Evolutionary conservation across 2,113 vertebrate species (phyloP), one percentile per base, ranked within the genome.

Genomic region (Brevimyrus niger): DNA sequence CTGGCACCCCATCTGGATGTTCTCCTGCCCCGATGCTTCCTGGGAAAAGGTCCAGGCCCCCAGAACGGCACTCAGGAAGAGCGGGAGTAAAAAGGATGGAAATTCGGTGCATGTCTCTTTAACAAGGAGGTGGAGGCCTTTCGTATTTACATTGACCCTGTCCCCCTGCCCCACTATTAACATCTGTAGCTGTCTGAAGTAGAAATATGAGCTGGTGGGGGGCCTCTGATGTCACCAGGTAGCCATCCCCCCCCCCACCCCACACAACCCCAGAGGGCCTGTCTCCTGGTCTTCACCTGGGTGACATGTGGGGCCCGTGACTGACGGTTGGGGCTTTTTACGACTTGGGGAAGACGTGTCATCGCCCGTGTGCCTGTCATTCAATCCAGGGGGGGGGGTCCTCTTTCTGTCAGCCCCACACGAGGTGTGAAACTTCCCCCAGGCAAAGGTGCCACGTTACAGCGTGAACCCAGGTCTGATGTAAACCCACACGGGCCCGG

Each of bases 401-500:
- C 90, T 83, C 53, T n/a, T 89, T 10, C 61, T 94, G 94, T 94
- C 92, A 92, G 91, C 92, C 15, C 91, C 90, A 92, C 93, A 93
- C 80, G 53, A 38, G 87, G 92, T 80, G 89, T 73, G 93, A 92
- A 69, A 93, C 91, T 91, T 91, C 91, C 91, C 93, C 93, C 92
- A 95, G 94, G 93, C 89, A 95, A 91, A 89, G 94, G 95, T 96
- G 95, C 94, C 31, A 89, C 91, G 95, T 96, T 96, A 95, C 95
- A 95, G 93, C 82, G 86, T 94, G 95, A 95, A 94, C 94, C 94
- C 92, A 90, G 92, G 93, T 61, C 92, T 91, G 93, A 93, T 91
- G 95, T 94, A 95, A 95, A 93, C 93, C 91, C 95, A 95, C 93
- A 95, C 94, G 38, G 92, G 93, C 94, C 91, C 91, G 92, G 88